Evolutionary conservation across 1,140 invertebrate species (phyloP).

Genomic region (Reticulitermes speratus): DNA sequence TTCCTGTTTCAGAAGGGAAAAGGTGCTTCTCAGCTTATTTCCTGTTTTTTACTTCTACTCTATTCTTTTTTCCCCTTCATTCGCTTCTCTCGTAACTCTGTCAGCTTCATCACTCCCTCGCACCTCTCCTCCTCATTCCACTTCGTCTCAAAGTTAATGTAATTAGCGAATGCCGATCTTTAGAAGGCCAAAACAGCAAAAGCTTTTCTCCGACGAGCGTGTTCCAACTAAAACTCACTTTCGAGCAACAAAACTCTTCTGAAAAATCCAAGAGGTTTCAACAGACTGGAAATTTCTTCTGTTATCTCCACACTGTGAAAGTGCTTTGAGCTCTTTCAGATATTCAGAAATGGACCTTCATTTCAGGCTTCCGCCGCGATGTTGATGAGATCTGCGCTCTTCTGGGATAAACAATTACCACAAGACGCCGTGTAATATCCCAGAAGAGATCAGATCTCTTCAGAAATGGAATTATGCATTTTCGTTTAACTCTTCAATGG

Average conservation of each 20-base stretch:
- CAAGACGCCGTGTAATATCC: too few relatives aligned
- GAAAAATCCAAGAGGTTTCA: neutral
- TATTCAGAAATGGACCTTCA: too few relatives aligned
- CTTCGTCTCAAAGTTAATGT: constrained; percentile 5
- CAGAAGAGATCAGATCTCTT: too few relatives aligned
- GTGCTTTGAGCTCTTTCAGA: too few relatives aligned
- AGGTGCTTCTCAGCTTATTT: neutral
- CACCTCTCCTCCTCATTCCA: neutral
- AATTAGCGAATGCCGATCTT: neutral
- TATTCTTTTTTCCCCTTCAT: neutral
- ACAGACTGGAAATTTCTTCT: neutral
- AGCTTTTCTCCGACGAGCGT: neutral
- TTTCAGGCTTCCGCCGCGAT: too few relatives aligned
- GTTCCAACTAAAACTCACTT: neutral
- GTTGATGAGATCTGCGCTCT: too few relatives aligned
- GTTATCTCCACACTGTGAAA: too few relatives aligned
- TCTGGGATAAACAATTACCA: too few relatives aligned
- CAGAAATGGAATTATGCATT: too few relatives aligned
- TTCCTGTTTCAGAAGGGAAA: neutral
- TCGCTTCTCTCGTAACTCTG: neutral
- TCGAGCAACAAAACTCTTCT: neutral
- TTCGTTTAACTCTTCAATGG: too few relatives aligned
- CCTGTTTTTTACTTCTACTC: neutral
- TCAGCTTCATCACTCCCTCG: neutral
- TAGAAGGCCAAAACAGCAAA: constrained; percentile 5